Evolutionary conservation across 2,797 vertebrate species (phyloP), one percentile per base, ranked within the genome.

Genomic region (Varecia variegata): DNA sequence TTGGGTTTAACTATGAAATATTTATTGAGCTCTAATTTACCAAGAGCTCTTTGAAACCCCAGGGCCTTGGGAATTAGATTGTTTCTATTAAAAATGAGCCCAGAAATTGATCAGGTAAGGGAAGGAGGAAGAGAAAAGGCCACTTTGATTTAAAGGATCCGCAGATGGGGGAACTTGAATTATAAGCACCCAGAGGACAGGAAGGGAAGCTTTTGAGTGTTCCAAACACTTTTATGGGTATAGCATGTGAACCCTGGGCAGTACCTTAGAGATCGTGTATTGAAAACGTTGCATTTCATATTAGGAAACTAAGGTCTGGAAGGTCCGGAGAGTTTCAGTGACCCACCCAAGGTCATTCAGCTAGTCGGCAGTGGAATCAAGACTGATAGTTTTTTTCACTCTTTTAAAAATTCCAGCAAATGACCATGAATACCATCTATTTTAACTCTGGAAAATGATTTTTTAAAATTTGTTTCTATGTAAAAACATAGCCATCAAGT

Each of bases 1-100:
- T 94, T 91, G 62, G 76, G 95, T 90, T 91, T 96, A 95, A 97
- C 95, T 96, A 96, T 96, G 96, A 97, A 97, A 97, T 97, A 97
- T 97, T 97, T 97, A 97, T 97, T 92, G 60, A 85, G 93, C 60
- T 95, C 91, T 95, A 95, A 95, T 90, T 97, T 96, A 94, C 89
- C 45, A 67, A 90, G 88, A 96, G 95, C 85, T 89, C 89, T 95
- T 74, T 83, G 67, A 97, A 97, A 97, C 60, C 60, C 91, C 13
- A 35, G 35, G 58, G 67, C 18, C 70, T 96, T 70, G n/a, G 50
- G 32, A 93, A 93, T 94, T 95, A 35, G 67, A 87, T 77, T 80
- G 47, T 93, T 95, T 93, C 87, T 92, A 88, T 79, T 40, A 20
- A 93, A 94, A 83, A 90, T 17, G 30, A 54, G 54, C 32, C 52